phyloP scores from a whole-genome alignment of 2,797 vertebrate species.

The Tragopan temminckii region DNA sequence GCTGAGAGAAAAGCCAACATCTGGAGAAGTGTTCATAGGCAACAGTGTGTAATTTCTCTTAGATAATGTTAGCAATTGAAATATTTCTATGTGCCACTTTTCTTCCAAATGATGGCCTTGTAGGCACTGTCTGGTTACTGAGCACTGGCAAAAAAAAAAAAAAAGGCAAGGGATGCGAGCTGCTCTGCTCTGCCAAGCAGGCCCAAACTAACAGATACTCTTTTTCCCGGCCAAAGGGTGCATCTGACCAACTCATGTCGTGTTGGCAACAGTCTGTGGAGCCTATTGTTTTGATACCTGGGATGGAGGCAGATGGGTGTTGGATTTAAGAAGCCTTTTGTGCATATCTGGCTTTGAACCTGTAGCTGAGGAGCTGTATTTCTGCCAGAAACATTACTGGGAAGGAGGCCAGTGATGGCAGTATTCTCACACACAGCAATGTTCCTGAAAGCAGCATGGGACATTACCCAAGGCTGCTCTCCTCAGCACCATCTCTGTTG shows the following conservation, averaged over 20 bases:
- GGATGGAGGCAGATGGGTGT: background rate
- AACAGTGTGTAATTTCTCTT: background rate
- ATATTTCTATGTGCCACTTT: background rate
- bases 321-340: background rate
- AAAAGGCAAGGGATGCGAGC: background rate
- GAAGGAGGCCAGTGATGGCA: background rate
- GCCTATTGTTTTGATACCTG: background rate
- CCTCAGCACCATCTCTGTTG: background rate
- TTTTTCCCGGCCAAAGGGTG: background rate
- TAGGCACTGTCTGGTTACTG: background rate
- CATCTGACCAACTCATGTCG: accelerated
- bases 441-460: background rate
- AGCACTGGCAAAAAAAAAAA: background rate
- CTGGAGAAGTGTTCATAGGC: background rate
- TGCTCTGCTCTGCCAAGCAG: background rate
- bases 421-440: background rate
- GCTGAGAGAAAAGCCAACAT: background rate
- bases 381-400: background rate
- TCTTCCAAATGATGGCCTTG: background rate
- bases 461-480: background rate
- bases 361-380: background rate
- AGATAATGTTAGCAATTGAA: too few species aligned
- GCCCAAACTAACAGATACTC: background rate
- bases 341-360: background rate
- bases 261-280: background rate